phyloP scores from a whole-genome alignment of 2,797 vertebrate genomes.

The Trachurus trachurus region DNA sequence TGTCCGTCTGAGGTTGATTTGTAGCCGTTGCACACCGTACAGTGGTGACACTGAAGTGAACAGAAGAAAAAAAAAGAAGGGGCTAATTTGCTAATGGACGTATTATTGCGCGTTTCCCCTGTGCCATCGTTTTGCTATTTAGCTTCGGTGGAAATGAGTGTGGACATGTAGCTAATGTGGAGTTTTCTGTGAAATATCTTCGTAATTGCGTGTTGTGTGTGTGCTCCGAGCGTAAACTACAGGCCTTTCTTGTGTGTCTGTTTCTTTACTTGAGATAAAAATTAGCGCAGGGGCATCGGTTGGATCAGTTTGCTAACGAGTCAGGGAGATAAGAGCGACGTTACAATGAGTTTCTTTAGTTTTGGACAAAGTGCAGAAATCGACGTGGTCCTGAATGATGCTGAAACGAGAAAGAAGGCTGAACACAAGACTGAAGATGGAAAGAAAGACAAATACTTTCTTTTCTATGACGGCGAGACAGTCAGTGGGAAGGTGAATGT shows the following conservation, averaged over 20 bases:
- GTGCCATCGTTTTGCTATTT: conserved; percentile 46
- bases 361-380: conserved; percentile 96
- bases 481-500: conserved; percentile 95
- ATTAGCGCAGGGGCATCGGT: conserved; percentile 2
- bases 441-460: conserved; percentile 97
- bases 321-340: conserved; percentile 35
- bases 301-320: conserved; percentile 25
- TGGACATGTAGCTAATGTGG: conserved; percentile 67
- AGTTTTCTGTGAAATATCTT: conserved; percentile 25
- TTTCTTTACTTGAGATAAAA: conserved; percentile 42
- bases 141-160: conserved; percentile 26
- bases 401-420: conserved; percentile 93
- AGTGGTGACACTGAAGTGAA: background rate
- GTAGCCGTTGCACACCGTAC: background rate
- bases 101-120: conserved; percentile 47
- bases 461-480: conserved; percentile 97
- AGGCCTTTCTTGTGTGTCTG: conserved; percentile 49
- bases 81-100: conserved; percentile 54
- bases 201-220: background rate
- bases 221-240: conserved; percentile 3
- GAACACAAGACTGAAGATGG: conserved; percentile 97
- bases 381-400: conserved; percentile 93
- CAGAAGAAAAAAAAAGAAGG: conserved; percentile 6
- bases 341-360: conserved; percentile 94
- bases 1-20: background rate